Evolutionary conservation across 2,113 vertebrate species (phyloP).

Genomic region (Paramisgurnus dabryanus): DNA sequence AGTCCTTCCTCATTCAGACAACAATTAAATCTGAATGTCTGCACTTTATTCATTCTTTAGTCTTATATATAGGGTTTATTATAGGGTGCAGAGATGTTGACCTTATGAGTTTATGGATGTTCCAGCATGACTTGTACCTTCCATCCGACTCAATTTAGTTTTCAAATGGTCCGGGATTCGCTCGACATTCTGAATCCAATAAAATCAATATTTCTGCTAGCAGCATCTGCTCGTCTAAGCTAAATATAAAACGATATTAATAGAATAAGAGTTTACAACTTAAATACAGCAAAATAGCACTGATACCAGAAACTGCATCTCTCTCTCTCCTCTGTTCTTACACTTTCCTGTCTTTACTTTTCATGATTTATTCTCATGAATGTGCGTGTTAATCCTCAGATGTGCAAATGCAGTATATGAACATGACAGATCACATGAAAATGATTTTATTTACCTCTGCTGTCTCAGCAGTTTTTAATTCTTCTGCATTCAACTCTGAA

Average conservation of each 20-base stretch:
- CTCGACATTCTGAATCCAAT: neutral
- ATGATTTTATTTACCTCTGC: too few relatives aligned
- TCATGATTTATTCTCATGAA: neutral
- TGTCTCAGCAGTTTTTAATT: too few relatives aligned
- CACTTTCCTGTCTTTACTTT: too few relatives aligned
- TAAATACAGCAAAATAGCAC: neutral
- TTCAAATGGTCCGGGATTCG: neutral
- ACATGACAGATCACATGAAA: too few relatives aligned
- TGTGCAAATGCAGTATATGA: too few relatives aligned
- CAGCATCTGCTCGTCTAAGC: neutral
- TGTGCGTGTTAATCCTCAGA: neutral
- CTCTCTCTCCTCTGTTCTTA: too few relatives aligned
- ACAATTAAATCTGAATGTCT: too few relatives aligned
- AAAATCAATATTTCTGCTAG: constrained; percentile 13
- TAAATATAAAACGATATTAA: constrained; percentile 1
- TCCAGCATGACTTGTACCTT: neutral
- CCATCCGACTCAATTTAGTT: constrained; percentile 15
- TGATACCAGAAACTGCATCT: neutral
- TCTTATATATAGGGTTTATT: too few relatives aligned
- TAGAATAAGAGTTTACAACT: neutral
- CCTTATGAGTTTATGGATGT: neutral
- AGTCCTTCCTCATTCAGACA: too few relatives aligned
- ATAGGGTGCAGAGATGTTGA: neutral
- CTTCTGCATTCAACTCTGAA: too few relatives aligned
- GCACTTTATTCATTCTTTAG: too few relatives aligned